These are phyloP conservation scores for Atherinomorus stipes DNA, from an alignment of 2,113 vertebrate genomes.

Conservation along the genomic window DNA sequence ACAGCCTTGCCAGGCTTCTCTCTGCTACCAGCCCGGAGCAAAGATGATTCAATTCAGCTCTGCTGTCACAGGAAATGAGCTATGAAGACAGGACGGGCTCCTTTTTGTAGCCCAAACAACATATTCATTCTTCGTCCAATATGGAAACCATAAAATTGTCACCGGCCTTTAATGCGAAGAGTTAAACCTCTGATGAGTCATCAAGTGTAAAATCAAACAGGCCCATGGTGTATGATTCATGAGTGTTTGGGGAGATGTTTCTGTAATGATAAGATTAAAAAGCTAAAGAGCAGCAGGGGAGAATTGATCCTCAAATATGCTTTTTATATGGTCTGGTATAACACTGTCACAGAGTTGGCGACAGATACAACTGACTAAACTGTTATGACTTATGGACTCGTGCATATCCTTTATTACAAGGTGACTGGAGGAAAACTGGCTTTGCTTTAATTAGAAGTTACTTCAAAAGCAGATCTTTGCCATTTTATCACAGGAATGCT, in stretches of 20 bases:
- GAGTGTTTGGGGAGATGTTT: slow-evolving; percentile 57
- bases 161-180: slow-evolving; percentile 64
- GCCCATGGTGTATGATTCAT: slow-evolving; percentile 60
- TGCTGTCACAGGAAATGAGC: slow-evolving; percentile 63
- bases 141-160: slow-evolving; percentile 67
- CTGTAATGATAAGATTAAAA: slow-evolving; percentile 47
- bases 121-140: slow-evolving; percentile 33
- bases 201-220: slow-evolving; percentile 65
- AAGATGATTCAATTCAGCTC: slow-evolving; percentile 64
- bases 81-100: slow-evolving; percentile 51
- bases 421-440: not conserved
- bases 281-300: slow-evolving; percentile 34
- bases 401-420: slow-evolving; percentile 3
- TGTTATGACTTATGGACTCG: slow-evolving; percentile 14
- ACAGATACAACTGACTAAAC: slow-evolving; percentile 37
- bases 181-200: slow-evolving; percentile 74
- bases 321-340: slow-evolving; percentile 35
- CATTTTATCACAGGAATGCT: not conserved
- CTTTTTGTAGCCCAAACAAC: slow-evolving; percentile 31
- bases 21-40: slow-evolving; percentile 24
- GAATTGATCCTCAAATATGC: slow-evolving; percentile 38
- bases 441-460: not conserved
- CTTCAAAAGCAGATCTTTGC: no score
- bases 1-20: slow-evolving; percentile 38
- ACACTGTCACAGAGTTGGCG: slow-evolving; percentile 34